Evolutionary conservation across 2,113 vertebrate genomes (phyloP), one percentile per base, ranked within the genome.

Genomic region (Danio rerio): DNA sequence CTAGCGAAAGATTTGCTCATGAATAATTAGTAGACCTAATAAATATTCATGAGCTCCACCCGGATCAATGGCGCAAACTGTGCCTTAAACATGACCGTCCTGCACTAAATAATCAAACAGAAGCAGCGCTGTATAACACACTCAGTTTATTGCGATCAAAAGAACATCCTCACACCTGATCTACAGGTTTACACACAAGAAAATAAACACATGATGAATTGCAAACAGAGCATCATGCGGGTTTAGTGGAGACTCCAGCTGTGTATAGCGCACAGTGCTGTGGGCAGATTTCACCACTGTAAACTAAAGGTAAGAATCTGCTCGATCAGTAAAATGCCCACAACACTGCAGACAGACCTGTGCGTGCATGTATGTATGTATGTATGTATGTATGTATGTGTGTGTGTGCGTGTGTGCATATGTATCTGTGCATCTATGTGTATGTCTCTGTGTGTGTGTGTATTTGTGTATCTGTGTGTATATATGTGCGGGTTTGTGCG

Each of bases 141-240:
- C 5, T 18, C 1, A 8, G 9, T 75, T 75, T 75, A 75, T 47
- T 59, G 42, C 40, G 58, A 58, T 13, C 16, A 11, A 31, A 12
- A 71, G 1, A 71, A 52, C 7, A 56, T 75, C 58, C 53, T 43
- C n/a, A 58, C 8, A 76, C 76, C 81, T 75, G 81, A 86, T 83
- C 70, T 62, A 78, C 84, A 80, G 71, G 70, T 68, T 79, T 59
- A 76, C 52, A 68, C 21, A 47, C 31, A 31, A 31, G 31, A 31
- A 31, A 31, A 31, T 31, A 31, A 31, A 31, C 1, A 31, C 1
- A 31, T 31, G 31, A 31, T 31, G 1, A 31, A 45, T 74, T 21
- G n/a, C 47, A 58, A 59, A 58, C 50, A 47, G 11, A 62, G 63
- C 72, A 71, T 58, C 20, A 69, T 45, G 7, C 53, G 45, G 12